These are phyloP conservation scores for Anolis sagrei DNA, from an alignment of 2,113 vertebrate genomes.

Conservation along the genomic window DNA sequence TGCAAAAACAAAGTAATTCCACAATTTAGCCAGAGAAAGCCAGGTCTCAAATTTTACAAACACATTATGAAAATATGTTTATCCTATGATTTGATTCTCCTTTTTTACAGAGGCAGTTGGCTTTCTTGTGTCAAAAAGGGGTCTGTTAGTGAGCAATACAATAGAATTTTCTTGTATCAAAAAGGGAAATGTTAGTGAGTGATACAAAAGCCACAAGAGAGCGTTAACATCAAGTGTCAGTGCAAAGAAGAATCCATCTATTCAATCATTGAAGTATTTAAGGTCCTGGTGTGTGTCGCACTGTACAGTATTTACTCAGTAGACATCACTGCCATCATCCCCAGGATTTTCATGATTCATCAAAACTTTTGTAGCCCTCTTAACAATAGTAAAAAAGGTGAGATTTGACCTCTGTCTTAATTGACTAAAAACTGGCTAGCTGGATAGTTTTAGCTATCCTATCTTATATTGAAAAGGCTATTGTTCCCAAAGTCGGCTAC, in stretches of 20 bases:
- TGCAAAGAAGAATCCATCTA: background rate
- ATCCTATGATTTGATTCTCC: background rate
- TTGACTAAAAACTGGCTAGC: too few relatives aligned
- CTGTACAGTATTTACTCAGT: background rate
- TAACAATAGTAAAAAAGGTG: background rate
- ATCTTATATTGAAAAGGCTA: background rate
- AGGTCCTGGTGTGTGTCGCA: background rate
- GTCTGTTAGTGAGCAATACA: background rate
- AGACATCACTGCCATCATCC: background rate
- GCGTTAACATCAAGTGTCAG: background rate
- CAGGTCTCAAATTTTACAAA: background rate
- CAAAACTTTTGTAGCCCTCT: background rate
- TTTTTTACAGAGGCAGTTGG: background rate
- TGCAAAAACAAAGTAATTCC: background rate
- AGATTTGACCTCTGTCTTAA: background rate
- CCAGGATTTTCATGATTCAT: background rate
- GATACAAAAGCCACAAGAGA: background rate
- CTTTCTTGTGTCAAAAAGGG: background rate
- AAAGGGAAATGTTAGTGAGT: too few relatives aligned
- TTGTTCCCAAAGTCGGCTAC: background rate
- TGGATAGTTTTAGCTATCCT: background rate
- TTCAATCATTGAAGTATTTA: background rate
- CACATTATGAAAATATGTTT: background rate
- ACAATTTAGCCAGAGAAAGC: background rate
- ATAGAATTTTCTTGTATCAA: background rate